Conservation (phyloP, 2,888 invertebrate species). For the Metacarcinus magister region DNA sequence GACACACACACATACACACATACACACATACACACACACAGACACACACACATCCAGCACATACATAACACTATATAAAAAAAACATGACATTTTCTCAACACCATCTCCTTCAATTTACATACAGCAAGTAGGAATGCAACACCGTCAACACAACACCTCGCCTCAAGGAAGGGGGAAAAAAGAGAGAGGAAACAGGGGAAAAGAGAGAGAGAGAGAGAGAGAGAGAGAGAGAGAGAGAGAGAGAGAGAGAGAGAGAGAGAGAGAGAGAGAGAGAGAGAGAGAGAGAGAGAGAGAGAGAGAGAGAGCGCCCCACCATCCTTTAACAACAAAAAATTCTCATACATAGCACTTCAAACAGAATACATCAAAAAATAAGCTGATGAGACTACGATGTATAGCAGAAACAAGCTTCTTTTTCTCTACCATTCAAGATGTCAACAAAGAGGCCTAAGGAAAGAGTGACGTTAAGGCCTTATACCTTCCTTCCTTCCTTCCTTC, state of each 20-base stretch:
- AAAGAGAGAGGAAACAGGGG: not conserved
- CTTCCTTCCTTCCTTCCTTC: not conserved
- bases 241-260: conserved; percentile 59
- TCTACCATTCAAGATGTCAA: not conserved
- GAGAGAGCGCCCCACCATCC: not conserved
- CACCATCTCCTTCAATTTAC: not conserved
- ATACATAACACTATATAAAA: not conserved
- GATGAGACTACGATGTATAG: too few species aligned
- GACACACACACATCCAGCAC: not conserved
- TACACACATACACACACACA: not conserved
- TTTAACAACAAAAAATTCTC: too few species aligned
- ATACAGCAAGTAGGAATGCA: not conserved
- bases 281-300: conserved; percentile 17
- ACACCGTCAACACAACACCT: not conserved
- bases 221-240: conserved; percentile 54
- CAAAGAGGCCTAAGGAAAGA: not conserved
- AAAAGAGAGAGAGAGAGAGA: conserved; percentile 35
- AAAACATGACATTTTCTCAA: not conserved
- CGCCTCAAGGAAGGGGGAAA: not conserved
- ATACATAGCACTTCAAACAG: too few species aligned
- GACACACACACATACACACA: not conserved
- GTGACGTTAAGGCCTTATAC: not conserved
- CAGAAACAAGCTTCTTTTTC: too few species aligned
- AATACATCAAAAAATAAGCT: too few species aligned
- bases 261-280: conserved; percentile 60